Evolutionary conservation across 2,888 invertebrate species (phyloP).

Genomic region (Blera fallax): DNA sequence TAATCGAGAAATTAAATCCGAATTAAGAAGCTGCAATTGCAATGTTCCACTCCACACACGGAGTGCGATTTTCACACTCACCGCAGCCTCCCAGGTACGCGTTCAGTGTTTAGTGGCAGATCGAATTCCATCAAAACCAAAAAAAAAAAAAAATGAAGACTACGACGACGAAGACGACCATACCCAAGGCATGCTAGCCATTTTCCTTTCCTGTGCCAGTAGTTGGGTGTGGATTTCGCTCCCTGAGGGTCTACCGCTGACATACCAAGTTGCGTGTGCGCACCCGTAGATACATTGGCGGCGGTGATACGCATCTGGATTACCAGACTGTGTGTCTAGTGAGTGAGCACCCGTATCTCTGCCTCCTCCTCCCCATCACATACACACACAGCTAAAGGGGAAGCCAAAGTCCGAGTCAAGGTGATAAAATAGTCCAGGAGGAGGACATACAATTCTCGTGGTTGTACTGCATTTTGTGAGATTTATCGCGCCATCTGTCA

Average conservation of each 20-base stretch:
- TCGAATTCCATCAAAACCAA: conserved; percentile 37
- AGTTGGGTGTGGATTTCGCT: conserved; percentile 57
- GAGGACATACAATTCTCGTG: conserved; percentile 30
- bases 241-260: conserved; percentile 58
- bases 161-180: conserved; percentile 7
- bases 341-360: background rate
- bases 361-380: background rate
- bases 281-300: conserved; percentile 7
- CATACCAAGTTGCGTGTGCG: conserved; percentile 38
- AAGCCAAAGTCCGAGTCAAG: conserved; percentile 54
- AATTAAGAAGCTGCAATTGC: conserved; percentile 56
- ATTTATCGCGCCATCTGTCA: conserved; percentile 72
- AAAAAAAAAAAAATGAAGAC: background rate
- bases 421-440: conserved; percentile 50
- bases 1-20: conserved; percentile 66
- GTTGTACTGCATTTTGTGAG: conserved; percentile 30
- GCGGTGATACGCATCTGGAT: conserved; percentile 46
- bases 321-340: conserved; percentile 67
- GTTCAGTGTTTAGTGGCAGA: conserved; percentile 46
- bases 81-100: conserved; percentile 37
- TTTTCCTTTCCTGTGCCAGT: conserved; percentile 10
- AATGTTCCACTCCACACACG: background rate
- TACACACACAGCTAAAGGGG: background rate
- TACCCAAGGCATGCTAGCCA: background rate
- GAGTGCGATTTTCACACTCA: conserved; percentile 40